These are phyloP conservation scores for Baccha elongata DNA, from an alignment of 2,888 invertebrate species.

Conservation along the genomic window DNA sequence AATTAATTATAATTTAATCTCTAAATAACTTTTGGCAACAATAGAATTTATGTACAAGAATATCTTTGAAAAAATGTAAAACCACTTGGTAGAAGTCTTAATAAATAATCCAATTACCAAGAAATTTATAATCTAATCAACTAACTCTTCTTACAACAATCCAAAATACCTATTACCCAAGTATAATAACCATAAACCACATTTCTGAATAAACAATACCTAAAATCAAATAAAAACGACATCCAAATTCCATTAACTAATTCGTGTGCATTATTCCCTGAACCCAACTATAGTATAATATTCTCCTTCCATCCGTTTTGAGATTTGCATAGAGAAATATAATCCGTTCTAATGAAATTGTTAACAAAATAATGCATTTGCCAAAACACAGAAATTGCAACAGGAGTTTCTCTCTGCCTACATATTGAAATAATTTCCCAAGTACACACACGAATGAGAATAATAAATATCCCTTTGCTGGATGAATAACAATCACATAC, in stretches of 20 bases:
- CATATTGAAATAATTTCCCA: constrained; percentile 65
- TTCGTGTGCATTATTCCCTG: constrained; percentile 2
- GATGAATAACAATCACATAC: constrained; percentile 68
- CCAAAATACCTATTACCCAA: background rate
- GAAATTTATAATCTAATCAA: background rate
- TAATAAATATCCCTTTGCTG: constrained; percentile 39
- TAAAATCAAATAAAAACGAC: constrained; percentile 20
- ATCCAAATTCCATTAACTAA: constrained; percentile 24
- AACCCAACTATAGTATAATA: background rate
- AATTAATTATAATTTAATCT: too few relatives aligned
- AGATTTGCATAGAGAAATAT: constrained; percentile 49
- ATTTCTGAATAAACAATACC: constrained; percentile 11
- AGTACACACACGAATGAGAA: constrained; percentile 16
- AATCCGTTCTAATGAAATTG: constrained; percentile 69
- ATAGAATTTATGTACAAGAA: too few relatives aligned
- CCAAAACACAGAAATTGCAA: constrained; percentile 59
- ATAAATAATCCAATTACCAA: background rate
- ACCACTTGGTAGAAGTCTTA: background rate
- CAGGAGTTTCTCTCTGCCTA: constrained; percentile 59
- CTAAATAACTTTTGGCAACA: too few relatives aligned
- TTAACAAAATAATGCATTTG: constrained; percentile 67
- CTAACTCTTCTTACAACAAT: background rate
- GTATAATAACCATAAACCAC: background rate
- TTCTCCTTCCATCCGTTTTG: background rate
- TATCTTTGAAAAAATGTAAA: too few relatives aligned